A percentile compares a stretch with the other conserved stretches of the same genome.
Evolutionary conservation across 2,888 invertebrate genomes (phyloP).

Genomic region (Caenorhabditis imperialis): DNA sequence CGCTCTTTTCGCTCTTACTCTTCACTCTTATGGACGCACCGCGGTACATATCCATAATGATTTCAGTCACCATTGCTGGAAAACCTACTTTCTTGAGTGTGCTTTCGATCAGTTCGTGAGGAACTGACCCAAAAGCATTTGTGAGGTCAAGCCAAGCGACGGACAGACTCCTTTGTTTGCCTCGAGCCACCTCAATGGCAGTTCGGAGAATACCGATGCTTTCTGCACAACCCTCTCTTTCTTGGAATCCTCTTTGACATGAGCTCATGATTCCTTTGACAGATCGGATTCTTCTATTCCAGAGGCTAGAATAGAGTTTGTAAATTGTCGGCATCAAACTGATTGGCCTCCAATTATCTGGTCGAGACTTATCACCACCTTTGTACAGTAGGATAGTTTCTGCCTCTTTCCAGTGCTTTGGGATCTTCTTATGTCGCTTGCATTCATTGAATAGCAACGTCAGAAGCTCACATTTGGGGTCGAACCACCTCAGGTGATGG

Average conservation of each 20-base stretch:
- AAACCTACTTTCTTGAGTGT: slow-evolving; percentile 10
- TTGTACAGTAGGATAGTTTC: slow-evolving; percentile 23
- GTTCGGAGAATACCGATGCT: slow-evolving; percentile 26
- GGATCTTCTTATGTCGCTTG: too few species aligned
- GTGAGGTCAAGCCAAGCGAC: slow-evolving; percentile 35
- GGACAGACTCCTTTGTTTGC: not conserved
- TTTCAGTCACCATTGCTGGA: slow-evolving; percentile 1
- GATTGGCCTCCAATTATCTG: slow-evolving; percentile 11
- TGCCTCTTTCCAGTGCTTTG: slow-evolving; percentile 20
- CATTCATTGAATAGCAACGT: too few species aligned
- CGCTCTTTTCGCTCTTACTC: too few species aligned
- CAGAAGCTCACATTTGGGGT: too few species aligned
- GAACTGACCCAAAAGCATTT: slow-evolving; percentile 42
- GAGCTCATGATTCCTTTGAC: slow-evolving; percentile 9
- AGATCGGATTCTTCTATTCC: too few species aligned
- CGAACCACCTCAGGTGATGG: slow-evolving; percentile 1
- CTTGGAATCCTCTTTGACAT: slow-evolving; percentile 22
- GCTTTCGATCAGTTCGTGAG: slow-evolving; percentile 9
- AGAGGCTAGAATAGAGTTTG: too few species aligned
- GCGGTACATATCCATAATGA: slow-evolving; percentile 24
- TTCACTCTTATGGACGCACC: slow-evolving; percentile 13
- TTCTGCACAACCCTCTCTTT: slow-evolving; percentile 15
- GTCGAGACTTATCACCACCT: slow-evolving; percentile 8
- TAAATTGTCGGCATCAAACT: too few species aligned
- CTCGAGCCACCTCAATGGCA: slow-evolving; percentile 21